Base-by-base conservation (phyloP, 2,888 invertebrate genomes). In the Diabrotica balteata region DNA sequence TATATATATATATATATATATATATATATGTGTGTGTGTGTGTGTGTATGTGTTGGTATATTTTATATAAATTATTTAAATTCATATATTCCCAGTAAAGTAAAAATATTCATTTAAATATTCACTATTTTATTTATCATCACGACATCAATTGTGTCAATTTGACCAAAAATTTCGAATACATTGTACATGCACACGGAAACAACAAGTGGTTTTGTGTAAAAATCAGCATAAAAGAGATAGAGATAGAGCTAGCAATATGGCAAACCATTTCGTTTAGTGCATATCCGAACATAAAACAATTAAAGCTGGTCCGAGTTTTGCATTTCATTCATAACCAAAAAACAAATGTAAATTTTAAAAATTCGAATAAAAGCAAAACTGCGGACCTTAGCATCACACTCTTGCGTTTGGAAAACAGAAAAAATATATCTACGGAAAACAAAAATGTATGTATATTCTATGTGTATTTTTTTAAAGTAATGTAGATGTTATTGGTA, bases 221-320 rank as follows among this genome's bases (percentile, higher is more conserved):
- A 73, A 78, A 76, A 77, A 76, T 78, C 80, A 80, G 81, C 80
- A 77, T 80, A 77, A 83, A 78, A 82, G 80, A 82, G 76, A 77
- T 77, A 79, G 78, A 79, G 78, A 80, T 77, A 80, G 80, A 80
- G 79, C 79, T 80, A 80, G 80, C 80, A 77, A 69, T 78, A 77
- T 78, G 76, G 79, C 79, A 77, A 73, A 75, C 77, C 75, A 78
- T 77, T 77, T 77, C 73, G 72, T 71, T 72, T 66, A 80, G 82
- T 82, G 82, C 82, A 82, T 72, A 75, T 78, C 79, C 78, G 77
- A 80, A 81, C 81, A 81, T 80, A 79, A 78, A 76, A 81, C 80
- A 81, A 79, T 80, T 77, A 81, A 81, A 81, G 81, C 81, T 72
- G 72, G 78, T 76, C 78, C 77, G 75, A 77, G 32, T 76, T 78